A percentile compares a stretch with the other conserved stretches of the same genome.
These are phyloP conservation scores for Brevimyrus niger DNA, from an alignment of 2,113 vertebrate species.

Conservation along the genomic window DNA sequence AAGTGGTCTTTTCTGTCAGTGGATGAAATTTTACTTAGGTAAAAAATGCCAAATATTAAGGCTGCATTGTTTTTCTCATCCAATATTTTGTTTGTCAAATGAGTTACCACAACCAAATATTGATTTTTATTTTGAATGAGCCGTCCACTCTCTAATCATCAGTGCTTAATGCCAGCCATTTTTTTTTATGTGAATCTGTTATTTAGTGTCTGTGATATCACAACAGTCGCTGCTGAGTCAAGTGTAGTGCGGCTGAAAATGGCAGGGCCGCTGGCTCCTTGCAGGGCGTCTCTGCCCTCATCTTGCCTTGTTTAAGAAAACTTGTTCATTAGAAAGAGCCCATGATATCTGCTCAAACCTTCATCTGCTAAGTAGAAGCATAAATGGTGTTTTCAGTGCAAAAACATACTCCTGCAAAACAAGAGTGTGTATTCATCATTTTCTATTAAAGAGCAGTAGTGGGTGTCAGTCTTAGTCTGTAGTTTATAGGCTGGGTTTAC, in stretches of 20 bases:
- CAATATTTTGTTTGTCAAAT: not conserved
- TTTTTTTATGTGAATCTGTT: not conserved
- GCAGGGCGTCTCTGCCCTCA: constrained; percentile 70
- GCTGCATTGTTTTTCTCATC: not conserved
- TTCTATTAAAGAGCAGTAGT: not conserved
- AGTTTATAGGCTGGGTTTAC: not conserved
- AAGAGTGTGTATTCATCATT: not conserved
- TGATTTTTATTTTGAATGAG: not conserved
- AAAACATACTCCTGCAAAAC: not conserved
- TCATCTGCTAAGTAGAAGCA: constrained; percentile 66
- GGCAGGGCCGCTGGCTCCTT: constrained; percentile 93
- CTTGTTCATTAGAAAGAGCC: constrained; percentile 72
- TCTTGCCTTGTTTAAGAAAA: constrained; percentile 76
- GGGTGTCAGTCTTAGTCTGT: not conserved
- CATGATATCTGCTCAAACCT: constrained; percentile 72
- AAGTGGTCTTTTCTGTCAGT: not conserved
- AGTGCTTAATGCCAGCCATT: not conserved
- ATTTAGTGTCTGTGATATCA: constrained; percentile 52
- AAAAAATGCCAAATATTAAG: not conserved
- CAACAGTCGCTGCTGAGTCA: constrained; percentile 81
- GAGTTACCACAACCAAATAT: not conserved
- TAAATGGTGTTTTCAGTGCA: not conserved
- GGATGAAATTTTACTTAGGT: not conserved
- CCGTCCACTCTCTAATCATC: not conserved
- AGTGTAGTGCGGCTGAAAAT: constrained; percentile 87